These are phyloP conservation scores for Solen grandis DNA, from an alignment of 1,140 invertebrate genomes.

Conservation along the genomic window DNA sequence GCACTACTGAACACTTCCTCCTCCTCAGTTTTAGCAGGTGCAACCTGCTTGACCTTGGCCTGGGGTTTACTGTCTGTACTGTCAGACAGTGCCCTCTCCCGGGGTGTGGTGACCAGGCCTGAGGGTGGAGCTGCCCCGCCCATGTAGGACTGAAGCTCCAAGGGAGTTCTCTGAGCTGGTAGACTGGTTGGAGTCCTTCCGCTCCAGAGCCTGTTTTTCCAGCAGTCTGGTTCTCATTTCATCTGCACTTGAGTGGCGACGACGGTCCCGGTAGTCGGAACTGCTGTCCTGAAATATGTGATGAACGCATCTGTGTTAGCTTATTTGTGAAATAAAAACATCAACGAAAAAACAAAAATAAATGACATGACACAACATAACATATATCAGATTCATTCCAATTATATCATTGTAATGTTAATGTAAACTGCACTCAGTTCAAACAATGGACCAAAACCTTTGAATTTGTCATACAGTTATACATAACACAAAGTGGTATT, in stretches of 20 bases:
- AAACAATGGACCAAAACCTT: no score
- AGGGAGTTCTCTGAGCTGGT: constrained; percentile 74
- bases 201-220: constrained; percentile 71
- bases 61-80: constrained; percentile 62
- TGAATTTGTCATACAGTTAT: no score
- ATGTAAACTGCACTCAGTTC: no score
- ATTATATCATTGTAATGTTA: no score
- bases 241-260: constrained; percentile 76
- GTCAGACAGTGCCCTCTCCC: constrained; percentile 60
- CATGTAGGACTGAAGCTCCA: constrained; percentile 68
- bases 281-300: constrained; percentile 44
- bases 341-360: no score
- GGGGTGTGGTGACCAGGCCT: constrained; percentile 45
- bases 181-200: constrained; percentile 78
- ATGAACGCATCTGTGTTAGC: constrained; percentile 36
- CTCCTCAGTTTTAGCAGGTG: constrained; percentile 52
- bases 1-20: constrained; percentile 73
- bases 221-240: constrained; percentile 73
- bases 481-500: no score
- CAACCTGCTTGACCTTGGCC: constrained; percentile 56
- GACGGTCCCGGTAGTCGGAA: constrained; percentile 67
- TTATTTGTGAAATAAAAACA: constrained; percentile 21
- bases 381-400: no score
- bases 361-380: no score
- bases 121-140: no score